Conservation (phyloP, 2,113 vertebrate genomes). For the Junco hyemalis region DNA sequence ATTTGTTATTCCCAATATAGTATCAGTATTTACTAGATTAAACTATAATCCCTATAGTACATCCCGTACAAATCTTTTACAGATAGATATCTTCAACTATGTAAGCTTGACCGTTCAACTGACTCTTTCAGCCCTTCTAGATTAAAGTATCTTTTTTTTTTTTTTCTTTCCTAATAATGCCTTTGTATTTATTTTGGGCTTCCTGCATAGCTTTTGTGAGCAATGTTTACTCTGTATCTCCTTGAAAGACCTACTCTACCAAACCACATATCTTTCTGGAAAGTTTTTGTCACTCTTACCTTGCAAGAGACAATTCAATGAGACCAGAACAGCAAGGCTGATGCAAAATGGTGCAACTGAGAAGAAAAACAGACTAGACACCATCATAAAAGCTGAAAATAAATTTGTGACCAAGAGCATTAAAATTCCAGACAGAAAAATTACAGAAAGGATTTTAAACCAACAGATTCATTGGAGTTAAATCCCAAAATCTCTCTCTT, state of each 20-base stretch:
- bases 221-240: not conserved
- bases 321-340: not conserved
- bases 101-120: not conserved
- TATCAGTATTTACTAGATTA: conserved; percentile 34
- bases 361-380: not conserved
- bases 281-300: not conserved
- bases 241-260: not conserved
- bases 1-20: conserved; percentile 19
- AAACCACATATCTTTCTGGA: not conserved
- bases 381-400: not conserved
- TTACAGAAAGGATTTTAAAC: not conserved
- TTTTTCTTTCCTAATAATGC: not conserved
- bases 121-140: not conserved
- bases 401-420: not conserved
- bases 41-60: conserved; percentile 37
- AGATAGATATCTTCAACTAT: not conserved
- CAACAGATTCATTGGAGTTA: not conserved
- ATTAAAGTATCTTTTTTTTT: not conserved
- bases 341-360: not conserved
- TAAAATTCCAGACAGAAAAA: not conserved
- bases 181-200: not conserved
- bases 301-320: not conserved
- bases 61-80: conserved; percentile 32
- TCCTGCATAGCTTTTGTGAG: not conserved
- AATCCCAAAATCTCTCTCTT: not conserved